Evolutionary conservation across 1,140 invertebrate genomes (phyloP).

Genomic region (Harpegnathos saltator): DNA sequence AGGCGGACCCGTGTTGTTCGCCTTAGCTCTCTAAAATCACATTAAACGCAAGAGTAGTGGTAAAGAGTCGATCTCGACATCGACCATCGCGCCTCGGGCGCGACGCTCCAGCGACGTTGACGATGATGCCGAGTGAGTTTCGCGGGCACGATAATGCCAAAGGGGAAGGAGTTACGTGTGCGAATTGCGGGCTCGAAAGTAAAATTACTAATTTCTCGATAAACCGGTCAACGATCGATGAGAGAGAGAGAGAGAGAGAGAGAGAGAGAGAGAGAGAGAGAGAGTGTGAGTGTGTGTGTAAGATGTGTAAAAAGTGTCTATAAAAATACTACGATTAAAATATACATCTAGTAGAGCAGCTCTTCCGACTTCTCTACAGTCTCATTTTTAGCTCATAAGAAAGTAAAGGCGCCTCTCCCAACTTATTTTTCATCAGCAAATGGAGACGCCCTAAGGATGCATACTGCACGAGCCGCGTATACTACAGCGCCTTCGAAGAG

Average conservation of each 20-base stretch:
- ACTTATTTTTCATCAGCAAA: slow-evolving; percentile 21
- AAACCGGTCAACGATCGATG: slow-evolving; percentile 1
- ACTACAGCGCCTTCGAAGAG: slow-evolving; percentile 10
- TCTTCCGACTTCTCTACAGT: neutral
- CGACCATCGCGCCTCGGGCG: slow-evolving; percentile 72
- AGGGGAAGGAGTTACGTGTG: neutral
- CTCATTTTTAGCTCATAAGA: slow-evolving; percentile 34
- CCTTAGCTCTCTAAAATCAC: slow-evolving; percentile 84
- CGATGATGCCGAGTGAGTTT: slow-evolving; percentile 57
- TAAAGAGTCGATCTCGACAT: slow-evolving; percentile 72
- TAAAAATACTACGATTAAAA: slow-evolving; percentile 46
- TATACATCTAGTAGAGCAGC: neutral
- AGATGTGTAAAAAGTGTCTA: slow-evolving; percentile 48
- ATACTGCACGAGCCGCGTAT: neutral
- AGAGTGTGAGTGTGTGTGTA: no score
- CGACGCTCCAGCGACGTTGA: slow-evolving; percentile 69
- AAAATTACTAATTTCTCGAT: slow-evolving; percentile 34
- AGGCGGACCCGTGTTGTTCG: slow-evolving; percentile 72
- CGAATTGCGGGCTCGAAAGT: neutral
- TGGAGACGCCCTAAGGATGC: slow-evolving; percentile 11
- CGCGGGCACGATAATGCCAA: neutral
- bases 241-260: no score
- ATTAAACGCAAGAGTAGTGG: slow-evolving; percentile 82
- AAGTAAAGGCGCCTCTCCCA: slow-evolving; percentile 17
- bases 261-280: no score